Base-by-base conservation (phyloP, 1,140 invertebrate genomes). In the Physella acuta region DNA sequence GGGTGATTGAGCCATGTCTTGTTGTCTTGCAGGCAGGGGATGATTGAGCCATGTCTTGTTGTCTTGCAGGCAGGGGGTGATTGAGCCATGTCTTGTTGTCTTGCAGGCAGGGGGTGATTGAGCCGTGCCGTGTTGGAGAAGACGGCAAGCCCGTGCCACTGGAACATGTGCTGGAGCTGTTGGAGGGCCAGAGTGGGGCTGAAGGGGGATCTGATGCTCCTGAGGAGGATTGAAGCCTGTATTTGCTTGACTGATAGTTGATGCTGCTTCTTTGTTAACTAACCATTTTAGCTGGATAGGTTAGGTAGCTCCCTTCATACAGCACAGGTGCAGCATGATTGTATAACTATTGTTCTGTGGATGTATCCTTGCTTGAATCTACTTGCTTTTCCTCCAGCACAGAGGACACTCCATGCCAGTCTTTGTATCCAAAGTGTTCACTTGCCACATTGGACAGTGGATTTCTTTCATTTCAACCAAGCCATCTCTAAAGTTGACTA, bases 81-180 rank as follows among this genome's bases (percentile, higher is more conserved):
- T n/a, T n/a, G n/a, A n/a, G n/a, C n/a, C n/a, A 28, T 28, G 8
- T 28, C 53, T 60, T 60, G 28, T 65, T 36, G 30, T 52, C 73
- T 74, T 76, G 36, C 72, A 91, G 90, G 71, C 82, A 89, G 63
- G 94, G 95, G 16, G 82, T 96, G 0, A 90, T 99, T 36, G 90
- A 93, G 81, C 96, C 97, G 14, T 95, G 93, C 78, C 88, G 89
- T 52, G 89, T 99, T 20, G 95, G 93, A 2, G 88, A 90, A 39
- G 95, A 98, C 86, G 97, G 97, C 0, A 90, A 90, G 73, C 95
- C 95, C n/a, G 87, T 91, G 70, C 90, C 94, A 0, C 87, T 99
- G 20, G 91, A 92, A 64, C 95, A 98, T 81, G 90, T 99, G 36
- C 84, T 97, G 0, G 90, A 99, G 84, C 67, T 84, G 59, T 55